Evolutionary conservation across 2,888 invertebrate genomes (phyloP).

Genomic region (Epinotia ramella): DNA sequence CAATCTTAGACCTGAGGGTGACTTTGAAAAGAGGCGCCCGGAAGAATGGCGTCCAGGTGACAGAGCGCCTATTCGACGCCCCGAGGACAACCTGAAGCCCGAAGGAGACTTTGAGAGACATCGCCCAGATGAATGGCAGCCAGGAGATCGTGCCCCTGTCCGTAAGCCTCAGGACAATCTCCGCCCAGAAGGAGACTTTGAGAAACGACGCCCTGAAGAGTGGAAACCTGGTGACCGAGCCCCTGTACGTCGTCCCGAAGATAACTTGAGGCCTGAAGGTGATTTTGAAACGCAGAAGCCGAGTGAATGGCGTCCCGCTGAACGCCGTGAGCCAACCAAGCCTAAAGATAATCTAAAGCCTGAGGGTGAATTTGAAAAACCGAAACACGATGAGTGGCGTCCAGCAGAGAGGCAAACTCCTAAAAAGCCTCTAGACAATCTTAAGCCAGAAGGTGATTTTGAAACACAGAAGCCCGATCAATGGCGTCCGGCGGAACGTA

Average conservation of each 20-base stretch:
- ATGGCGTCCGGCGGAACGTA: slow-evolving; percentile 69
- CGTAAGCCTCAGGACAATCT: slow-evolving; percentile 79
- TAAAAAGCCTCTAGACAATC: slow-evolving; percentile 68
- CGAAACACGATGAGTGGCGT: slow-evolving; percentile 66
- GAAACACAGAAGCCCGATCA: slow-evolving; percentile 49
- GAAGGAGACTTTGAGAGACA: slow-evolving; percentile 79
- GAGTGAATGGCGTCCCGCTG: slow-evolving; percentile 69
- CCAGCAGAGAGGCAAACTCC: slow-evolving; percentile 74
- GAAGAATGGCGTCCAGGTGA: slow-evolving; percentile 82
- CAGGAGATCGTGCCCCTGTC: slow-evolving; percentile 70
- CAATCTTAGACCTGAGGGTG: slow-evolving; percentile 68
- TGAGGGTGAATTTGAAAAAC: slow-evolving; percentile 81
- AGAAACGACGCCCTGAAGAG: slow-evolving; percentile 62
- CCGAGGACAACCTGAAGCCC: slow-evolving; percentile 68
- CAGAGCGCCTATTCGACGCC: slow-evolving; percentile 63
- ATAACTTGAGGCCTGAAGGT: slow-evolving; percentile 81
- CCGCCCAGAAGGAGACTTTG: slow-evolving; percentile 83
- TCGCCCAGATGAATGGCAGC: slow-evolving; percentile 70
- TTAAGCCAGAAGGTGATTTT: slow-evolving; percentile 80
- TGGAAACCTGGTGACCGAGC: slow-evolving; percentile 79
- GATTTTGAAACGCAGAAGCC: slow-evolving; percentile 67
- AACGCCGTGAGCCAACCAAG: slow-evolving; percentile 70
- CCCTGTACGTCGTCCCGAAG: slow-evolving; percentile 77
- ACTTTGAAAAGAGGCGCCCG: slow-evolving; percentile 67
- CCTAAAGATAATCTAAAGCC: slow-evolving; percentile 84